Base-by-base conservation (phyloP, 1,140 invertebrate genomes). In the Bombus difficillimus region DNA sequence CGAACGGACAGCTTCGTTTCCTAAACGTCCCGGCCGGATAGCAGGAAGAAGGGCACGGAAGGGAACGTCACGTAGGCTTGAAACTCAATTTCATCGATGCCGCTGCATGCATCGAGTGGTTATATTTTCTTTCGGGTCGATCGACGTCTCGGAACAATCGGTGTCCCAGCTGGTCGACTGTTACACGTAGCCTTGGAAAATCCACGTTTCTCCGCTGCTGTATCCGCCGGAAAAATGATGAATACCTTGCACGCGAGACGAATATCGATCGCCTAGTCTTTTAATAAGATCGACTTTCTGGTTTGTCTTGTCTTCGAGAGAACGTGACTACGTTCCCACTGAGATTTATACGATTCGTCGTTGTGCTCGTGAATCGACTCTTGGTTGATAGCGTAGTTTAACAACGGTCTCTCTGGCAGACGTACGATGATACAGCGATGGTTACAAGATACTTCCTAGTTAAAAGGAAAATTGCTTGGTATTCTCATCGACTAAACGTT, bases 1-100 rank as follows among this genome's bases (percentile, higher is more conserved):
- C n/a, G n/a, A 53, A 69, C 68, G 53, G 83, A 85, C 83, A 85
- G 83, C 37, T 80, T 85, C 83, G 83, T 85, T 85, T 85, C 83
- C 83, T 85, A 85, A 85, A 85, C 68, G 83, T 85, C 83, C 39
- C 10, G 8, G 37, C 32, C 28, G 6, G 34, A 69, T 47, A 34
- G 43, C 1, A 25, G 32, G 66, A 71, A 53, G 57, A 71, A 80
- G 18, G 3, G 32, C 68, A 18, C 25, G 83, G 37, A 79, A 72
- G 32, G 13, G 47, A 25, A 69, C 64, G 82, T 59, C 47, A 71
- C 0, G 47, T 47, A 25, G 12, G 34, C n/a, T 66, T 69, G 74
- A 73, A 85, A 80, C 76, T 80, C 76, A 64, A 85, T 85, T 79
- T 66, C 75, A 62, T 69, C 43, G 41, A 13, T 47, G 6, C 43